These are phyloP conservation scores for Leptopilina boulardi DNA, from an alignment of 1,140 invertebrate species.

Conservation along the genomic window DNA sequence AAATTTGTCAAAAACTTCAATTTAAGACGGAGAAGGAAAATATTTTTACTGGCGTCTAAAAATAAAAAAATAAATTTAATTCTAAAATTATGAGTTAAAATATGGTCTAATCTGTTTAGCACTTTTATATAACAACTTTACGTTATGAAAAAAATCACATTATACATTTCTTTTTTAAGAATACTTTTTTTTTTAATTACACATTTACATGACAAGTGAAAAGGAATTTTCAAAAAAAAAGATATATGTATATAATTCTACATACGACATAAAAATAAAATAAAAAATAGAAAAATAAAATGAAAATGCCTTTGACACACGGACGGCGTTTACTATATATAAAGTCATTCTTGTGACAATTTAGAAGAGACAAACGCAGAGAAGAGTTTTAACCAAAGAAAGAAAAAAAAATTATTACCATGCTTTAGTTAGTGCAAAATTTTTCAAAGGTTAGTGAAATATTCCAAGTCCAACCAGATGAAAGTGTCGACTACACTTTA, in stretches of 20 bases:
- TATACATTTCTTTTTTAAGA: too few species aligned
- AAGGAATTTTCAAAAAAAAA: not conserved
- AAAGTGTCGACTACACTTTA: not conserved
- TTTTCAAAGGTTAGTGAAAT: constrained; percentile 14
- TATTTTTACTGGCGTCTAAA: too few species aligned
- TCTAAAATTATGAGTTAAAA: too few species aligned
- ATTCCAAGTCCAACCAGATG: not conserved
- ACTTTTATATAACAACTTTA: too few species aligned
- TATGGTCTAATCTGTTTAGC: too few species aligned
- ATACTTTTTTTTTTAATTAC: too few species aligned
- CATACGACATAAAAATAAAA: not conserved
- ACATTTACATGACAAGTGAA: too few species aligned
- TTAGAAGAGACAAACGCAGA: not conserved
- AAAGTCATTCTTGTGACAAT: not conserved
- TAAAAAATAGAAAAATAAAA: not conserved
- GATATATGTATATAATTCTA: not conserved
- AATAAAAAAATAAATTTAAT: too few species aligned
- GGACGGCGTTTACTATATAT: not conserved
- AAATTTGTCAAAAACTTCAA: too few species aligned
- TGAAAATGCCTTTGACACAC: not conserved
- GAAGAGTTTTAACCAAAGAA: not conserved
- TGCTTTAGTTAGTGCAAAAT: not conserved
- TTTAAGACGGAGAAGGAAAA: too few species aligned
- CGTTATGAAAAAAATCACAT: too few species aligned
- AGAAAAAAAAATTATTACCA: not conserved